phyloP scores from a whole-genome alignment of 2,888 invertebrate genomes.

The Odontocerum albicorne region DNA sequence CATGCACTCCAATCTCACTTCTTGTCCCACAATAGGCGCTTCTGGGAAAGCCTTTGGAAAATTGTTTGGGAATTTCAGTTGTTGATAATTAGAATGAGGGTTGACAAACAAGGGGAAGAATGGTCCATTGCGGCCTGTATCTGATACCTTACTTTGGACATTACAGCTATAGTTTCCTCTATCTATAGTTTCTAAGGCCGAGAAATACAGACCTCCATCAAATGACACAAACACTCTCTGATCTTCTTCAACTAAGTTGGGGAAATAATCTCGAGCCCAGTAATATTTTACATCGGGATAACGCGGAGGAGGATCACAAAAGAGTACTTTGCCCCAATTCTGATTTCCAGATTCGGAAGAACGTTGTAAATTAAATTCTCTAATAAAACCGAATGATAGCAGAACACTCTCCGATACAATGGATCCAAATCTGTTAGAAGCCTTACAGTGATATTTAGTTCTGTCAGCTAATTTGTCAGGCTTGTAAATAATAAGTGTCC shows the following conservation, averaged over 20 bases:
- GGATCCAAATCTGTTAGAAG: constrained; percentile 85
- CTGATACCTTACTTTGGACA: constrained; percentile 84
- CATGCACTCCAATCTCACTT: constrained; percentile 91
- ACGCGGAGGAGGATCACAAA: constrained; percentile 91
- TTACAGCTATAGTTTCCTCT: constrained; percentile 89
- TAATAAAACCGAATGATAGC: constrained; percentile 85
- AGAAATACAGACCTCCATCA: constrained; percentile 94
- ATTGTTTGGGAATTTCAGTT: constrained; percentile 89
- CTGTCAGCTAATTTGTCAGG: constrained; percentile 81
- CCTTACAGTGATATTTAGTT: constrained; percentile 90
- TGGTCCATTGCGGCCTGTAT: constrained; percentile 87
- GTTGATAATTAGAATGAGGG: constrained; percentile 87
- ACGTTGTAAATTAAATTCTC: constrained; percentile 87
- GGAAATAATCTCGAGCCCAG: constrained; percentile 89
- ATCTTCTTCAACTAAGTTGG: constrained; percentile 92
- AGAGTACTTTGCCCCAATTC: constrained; percentile 92
- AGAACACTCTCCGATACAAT: constrained; percentile 86
- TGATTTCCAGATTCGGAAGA: constrained; percentile 83
- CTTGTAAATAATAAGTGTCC: constrained; percentile 83
- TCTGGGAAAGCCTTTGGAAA: constrained; percentile 96
- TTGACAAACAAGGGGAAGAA: constrained; percentile 81
- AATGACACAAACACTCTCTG: constrained; percentile 89
- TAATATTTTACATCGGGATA: constrained; percentile 87
- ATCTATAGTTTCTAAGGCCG: constrained; percentile 89
- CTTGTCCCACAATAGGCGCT: constrained; percentile 86